These are phyloP conservation scores for Notothenia coriiceps DNA, from an alignment of 2,113 vertebrate species.

Conservation along the genomic window DNA sequence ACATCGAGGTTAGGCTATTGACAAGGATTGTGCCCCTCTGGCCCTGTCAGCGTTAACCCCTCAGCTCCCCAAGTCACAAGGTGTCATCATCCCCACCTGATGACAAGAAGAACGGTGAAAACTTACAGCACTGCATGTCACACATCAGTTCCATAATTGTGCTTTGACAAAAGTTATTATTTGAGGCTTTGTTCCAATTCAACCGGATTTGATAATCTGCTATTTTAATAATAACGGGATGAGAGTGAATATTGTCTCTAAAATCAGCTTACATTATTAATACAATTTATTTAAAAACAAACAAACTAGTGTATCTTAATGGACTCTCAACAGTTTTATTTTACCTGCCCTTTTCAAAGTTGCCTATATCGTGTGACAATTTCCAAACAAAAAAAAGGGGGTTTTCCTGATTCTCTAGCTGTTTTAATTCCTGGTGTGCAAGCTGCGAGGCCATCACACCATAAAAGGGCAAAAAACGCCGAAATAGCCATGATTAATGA, in stretches of 20 bases:
- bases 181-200: not conserved
- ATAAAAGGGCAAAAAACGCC: slow-evolving; percentile 62
- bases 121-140: slow-evolving; percentile 45
- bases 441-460: slow-evolving; percentile 61
- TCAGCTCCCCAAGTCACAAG: slow-evolving; percentile 50
- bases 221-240: not conserved
- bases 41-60: slow-evolving; percentile 61
- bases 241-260: not conserved
- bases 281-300: not conserved
- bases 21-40: slow-evolving; percentile 61
- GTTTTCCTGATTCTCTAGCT: slow-evolving; percentile 31
- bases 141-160: not conserved
- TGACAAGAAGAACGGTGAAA: slow-evolving; percentile 50
- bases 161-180: not conserved
- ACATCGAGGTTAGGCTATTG: slow-evolving; percentile 75
- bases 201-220: not conserved
- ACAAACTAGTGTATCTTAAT: not conserved
- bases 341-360: not conserved
- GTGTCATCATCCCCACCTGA: slow-evolving; percentile 70
- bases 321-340: not conserved
- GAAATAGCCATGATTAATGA: slow-evolving; percentile 74
- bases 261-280: too few relatives aligned
- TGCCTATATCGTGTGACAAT: not conserved
- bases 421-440: slow-evolving; percentile 73
- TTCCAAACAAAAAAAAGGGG: not conserved